Evolutionary conservation across 2,888 invertebrate species (phyloP).

Genomic region (Papilio elwesi): DNA sequence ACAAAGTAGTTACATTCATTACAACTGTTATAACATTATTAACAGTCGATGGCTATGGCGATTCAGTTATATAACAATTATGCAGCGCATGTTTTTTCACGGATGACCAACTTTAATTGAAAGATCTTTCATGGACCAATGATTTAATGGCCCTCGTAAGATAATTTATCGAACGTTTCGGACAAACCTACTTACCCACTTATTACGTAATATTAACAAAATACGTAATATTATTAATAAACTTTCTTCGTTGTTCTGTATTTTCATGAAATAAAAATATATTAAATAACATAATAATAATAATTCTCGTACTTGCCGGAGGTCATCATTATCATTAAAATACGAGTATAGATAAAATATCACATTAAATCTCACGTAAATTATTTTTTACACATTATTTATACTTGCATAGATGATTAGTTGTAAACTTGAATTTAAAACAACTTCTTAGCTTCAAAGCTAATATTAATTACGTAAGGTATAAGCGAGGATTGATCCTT

Average conservation of each 20-base stretch:
- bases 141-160: constrained; percentile 25
- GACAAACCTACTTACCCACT: constrained; percentile 36
- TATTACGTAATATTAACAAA: constrained; percentile 28
- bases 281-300: too few species aligned
- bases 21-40: constrained; percentile 2
- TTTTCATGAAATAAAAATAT: too few species aligned
- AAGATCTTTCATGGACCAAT: constrained; percentile 34
- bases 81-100: constrained; percentile 19
- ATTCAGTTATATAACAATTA: constrained; percentile 29
- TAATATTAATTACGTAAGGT: too few species aligned
- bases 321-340: not conserved
- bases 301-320: not conserved
- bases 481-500: too few species aligned
- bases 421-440: constrained; percentile 19
- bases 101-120: constrained; percentile 24
- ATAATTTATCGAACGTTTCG: constrained; percentile 29
- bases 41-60: not conserved
- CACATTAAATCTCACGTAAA: not conserved
- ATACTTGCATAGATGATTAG: not conserved
- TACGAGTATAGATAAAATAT: not conserved
- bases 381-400: not conserved
- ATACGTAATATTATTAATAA: constrained; percentile 6
- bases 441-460: not conserved
- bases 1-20: not conserved
- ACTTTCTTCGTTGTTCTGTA: too few species aligned